Base-by-base conservation (phyloP, 2,113 vertebrate genomes). In the Arenaria interpres region DNA sequence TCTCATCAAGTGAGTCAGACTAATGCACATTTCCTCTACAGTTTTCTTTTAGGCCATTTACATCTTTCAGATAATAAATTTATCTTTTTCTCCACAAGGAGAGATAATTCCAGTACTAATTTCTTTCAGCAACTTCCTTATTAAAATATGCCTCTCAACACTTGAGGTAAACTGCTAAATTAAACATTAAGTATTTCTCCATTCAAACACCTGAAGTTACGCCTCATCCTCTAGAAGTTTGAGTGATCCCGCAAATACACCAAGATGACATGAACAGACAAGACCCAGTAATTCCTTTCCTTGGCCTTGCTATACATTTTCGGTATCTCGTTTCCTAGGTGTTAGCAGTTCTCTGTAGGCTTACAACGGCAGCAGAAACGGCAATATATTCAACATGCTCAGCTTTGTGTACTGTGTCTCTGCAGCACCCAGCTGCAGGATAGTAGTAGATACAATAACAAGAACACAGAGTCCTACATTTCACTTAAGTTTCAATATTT, bases 401-500 rank as follows among this genome's bases (percentile, higher is more conserved):
- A 63, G 25, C 27, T 80, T 22, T 28, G 45, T 4, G 23, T 14
- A 5, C 15, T 39, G 28, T 23, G 45, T 45, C 18, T 53, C 57
- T 33, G 54, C 41, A 84, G 59, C 30, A 43, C 14, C 20, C 20
- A 1, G 2, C 1, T 7, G 28, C 21, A 69, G 48, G 25, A 12
- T 0, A 50, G 1, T 13, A 51, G 54, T 11, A 60, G 9, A 25
- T 14, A 14, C 8, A 54, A 2, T 3, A 57, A n/a, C 32, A 87
- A 37, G n/a, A 85, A 8, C 28, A 53, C 12, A 2, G 10, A 78
- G 41, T 14, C 76, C 28, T 19, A 81, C 5, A 1, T 64, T n/a
- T 6, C 32, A 53, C 18, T 71, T 32, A 1, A 27, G 24, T 27
- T 24, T 10, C n/a, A 37, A 5, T 10, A 53, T 59, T 85, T 50